phyloP scores from a whole-genome alignment of 2,797 vertebrate species.

The Hirundo rustica region DNA sequence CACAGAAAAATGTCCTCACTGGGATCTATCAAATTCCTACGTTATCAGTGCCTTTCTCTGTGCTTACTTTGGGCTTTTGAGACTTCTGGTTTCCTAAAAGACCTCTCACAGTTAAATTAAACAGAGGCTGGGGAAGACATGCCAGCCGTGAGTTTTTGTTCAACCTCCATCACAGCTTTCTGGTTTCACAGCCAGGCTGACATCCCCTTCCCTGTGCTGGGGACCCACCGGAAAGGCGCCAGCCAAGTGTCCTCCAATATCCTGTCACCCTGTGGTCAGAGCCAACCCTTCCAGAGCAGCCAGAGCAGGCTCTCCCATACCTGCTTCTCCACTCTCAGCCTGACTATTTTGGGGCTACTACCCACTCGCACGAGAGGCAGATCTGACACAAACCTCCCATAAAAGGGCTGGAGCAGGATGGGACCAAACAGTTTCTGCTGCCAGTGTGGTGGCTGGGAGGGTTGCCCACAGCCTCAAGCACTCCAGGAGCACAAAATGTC shows the following conservation, averaged over 20 bases:
- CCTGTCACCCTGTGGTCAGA: not conserved
- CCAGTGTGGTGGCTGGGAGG: not conserved
- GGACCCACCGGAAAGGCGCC: accelerated
- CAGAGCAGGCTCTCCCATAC: not conserved
- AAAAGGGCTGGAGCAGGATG: accelerated
- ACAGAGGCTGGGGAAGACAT: not conserved
- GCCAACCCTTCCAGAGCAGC: not conserved
- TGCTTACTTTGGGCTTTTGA: not conserved
- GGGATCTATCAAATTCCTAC: not conserved
- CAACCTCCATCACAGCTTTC: not conserved
- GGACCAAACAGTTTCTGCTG: not conserved
- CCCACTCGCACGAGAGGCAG: not conserved
- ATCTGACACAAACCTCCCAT: not conserved
- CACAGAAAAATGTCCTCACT: not conserved
- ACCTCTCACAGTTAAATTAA: not conserved
- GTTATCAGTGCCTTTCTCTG: not conserved
- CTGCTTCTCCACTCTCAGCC: not conserved
- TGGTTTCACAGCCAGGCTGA: not conserved
- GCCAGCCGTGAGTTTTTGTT: not conserved
- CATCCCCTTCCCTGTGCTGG: not conserved
- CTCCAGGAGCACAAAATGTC: not conserved
- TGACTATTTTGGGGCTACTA: not conserved
- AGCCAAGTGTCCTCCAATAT: not conserved
- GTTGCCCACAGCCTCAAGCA: not conserved
- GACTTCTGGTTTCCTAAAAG: not conserved